Evolutionary conservation across 2,888 invertebrate species (phyloP).

Genomic region (Latheticus oryzae): DNA sequence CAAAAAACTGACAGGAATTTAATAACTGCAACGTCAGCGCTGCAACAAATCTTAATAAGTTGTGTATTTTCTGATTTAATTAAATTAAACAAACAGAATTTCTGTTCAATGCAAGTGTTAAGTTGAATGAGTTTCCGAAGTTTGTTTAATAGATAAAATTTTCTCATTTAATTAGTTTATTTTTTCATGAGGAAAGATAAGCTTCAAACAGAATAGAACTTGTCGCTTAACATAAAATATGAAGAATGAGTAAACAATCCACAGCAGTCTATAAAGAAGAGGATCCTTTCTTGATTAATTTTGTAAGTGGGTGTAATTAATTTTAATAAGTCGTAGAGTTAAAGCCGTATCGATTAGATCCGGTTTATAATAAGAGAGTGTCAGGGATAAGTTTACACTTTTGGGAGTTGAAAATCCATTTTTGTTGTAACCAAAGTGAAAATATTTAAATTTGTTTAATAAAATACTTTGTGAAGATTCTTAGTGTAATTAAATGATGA

Average conservation of each 20-base stretch:
- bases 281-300: constrained; percentile 16
- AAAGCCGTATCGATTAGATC: constrained; percentile 13
- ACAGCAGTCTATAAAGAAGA: not conserved
- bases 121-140: too few species aligned
- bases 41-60: constrained; percentile 4
- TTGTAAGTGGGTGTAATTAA: constrained; percentile 22
- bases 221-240: too few species aligned
- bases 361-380: constrained; percentile 7
- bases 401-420: constrained; percentile 1
- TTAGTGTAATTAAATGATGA: constrained; percentile 32
- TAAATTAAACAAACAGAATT: too few species aligned
- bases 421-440: not conserved
- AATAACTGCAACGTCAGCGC: not conserved
- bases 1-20: constrained; percentile 7
- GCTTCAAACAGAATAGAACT: too few species aligned
- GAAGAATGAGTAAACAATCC: not conserved
- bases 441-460: constrained; percentile 6
- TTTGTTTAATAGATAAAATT: too few species aligned
- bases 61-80: constrained; percentile 3
- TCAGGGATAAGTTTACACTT: constrained; percentile 4
- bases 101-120: too few species aligned
- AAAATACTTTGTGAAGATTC: constrained; percentile 10
- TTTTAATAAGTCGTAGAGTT: constrained; percentile 21
- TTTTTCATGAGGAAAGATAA: too few species aligned
- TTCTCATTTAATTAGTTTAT: too few species aligned